Evolutionary conservation across 2,888 invertebrate species (phyloP).

Genomic region (Gasteruption jaculator): DNA sequence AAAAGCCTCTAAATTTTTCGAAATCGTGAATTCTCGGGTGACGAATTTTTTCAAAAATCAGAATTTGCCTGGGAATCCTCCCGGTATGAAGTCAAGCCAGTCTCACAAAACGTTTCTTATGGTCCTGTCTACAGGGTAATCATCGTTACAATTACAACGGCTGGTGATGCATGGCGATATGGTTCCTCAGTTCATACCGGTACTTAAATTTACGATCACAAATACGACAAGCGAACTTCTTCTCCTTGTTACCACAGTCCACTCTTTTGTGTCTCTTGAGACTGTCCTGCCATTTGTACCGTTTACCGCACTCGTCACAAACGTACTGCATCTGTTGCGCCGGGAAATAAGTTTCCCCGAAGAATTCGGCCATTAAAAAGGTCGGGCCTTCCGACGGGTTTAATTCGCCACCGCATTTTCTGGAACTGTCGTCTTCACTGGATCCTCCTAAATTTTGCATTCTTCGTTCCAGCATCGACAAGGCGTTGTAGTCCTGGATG

Average conservation of each 20-base stretch:
- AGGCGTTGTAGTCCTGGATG: slow-evolving; percentile 28
- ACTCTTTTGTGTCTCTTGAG: slow-evolving; percentile 51
- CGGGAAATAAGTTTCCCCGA: slow-evolving; percentile 7
- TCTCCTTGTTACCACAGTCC: slow-evolving; percentile 52
- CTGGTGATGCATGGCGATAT: slow-evolving; percentile 37
- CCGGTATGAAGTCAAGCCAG: too few relatives aligned
- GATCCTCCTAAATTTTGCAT: slow-evolving; percentile 17
- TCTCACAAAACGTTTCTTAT: background rate
- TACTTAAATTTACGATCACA: slow-evolving; percentile 52
- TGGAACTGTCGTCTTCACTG: background rate
- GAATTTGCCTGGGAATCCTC: too few relatives aligned
- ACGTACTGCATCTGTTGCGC: slow-evolving; percentile 25
- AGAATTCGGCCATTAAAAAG: slow-evolving; percentile 7
- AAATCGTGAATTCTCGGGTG: too few relatives aligned
- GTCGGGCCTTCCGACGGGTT: background rate
- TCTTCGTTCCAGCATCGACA: slow-evolving; percentile 31
- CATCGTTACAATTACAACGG: background rate
- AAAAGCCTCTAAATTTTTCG: too few relatives aligned
- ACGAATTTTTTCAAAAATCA: too few relatives aligned
- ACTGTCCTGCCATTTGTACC: slow-evolving; percentile 49
- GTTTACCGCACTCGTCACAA: slow-evolving; percentile 47
- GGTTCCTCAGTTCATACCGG: slow-evolving; percentile 48
- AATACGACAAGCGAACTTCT: slow-evolving; percentile 44
- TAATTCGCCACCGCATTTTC: slow-evolving; percentile 1
- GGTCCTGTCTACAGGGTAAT: background rate